These are phyloP conservation scores for Sciurus carolinensis DNA, from an alignment of 2,797 vertebrate species.

Conservation along the genomic window DNA sequence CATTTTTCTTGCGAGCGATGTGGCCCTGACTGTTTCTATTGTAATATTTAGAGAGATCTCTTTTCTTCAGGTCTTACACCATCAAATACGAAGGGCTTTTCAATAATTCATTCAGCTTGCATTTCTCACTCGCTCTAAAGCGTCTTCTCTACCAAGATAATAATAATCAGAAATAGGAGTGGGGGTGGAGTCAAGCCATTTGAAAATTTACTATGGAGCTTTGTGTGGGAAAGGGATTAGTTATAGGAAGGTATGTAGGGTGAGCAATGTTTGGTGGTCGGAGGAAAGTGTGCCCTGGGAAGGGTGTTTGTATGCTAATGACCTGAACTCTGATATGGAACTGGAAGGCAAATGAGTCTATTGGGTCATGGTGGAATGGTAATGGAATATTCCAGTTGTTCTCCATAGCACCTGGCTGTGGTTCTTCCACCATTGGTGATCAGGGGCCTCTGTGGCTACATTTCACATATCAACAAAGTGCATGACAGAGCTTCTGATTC, in stretches of 20 bases:
- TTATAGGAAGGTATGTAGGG: background rate
- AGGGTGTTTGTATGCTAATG: background rate
- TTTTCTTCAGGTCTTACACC: background rate
- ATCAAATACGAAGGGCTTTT: background rate
- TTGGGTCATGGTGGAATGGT: background rate
- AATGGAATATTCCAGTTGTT: background rate
- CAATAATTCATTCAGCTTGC: background rate
- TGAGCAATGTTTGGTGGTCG: background rate
- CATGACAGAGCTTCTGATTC: background rate
- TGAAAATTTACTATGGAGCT: conserved; percentile 29
- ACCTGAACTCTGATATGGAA: conserved; percentile 23
- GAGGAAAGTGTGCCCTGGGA: background rate
- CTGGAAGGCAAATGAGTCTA: background rate
- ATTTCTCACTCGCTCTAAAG: background rate
- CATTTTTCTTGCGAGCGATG: background rate
- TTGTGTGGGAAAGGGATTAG: background rate
- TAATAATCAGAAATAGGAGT: background rate
- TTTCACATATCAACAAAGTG: background rate
- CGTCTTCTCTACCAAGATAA: background rate
- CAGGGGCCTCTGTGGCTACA: background rate
- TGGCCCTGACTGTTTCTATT: background rate
- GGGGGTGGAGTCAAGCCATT: background rate
- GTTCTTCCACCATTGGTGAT: conserved; percentile 1
- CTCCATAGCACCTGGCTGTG: background rate
- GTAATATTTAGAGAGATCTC: background rate